Evolutionary conservation across 2,888 invertebrate genomes (phyloP).

Genomic region (Rotaria magnacalcarata): DNA sequence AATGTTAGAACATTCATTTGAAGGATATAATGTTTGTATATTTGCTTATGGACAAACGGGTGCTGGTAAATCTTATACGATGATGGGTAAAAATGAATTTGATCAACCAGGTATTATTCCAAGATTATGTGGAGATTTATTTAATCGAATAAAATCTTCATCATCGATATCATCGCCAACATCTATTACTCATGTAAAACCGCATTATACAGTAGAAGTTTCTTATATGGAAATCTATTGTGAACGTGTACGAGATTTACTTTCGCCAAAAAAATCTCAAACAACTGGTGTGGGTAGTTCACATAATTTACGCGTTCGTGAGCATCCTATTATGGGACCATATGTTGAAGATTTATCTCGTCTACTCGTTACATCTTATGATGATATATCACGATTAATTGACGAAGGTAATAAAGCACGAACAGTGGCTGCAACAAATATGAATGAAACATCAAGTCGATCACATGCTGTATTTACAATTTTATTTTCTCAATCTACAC

Average conservation of each 20-base stretch:
- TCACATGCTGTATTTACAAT: constrained; percentile 65
- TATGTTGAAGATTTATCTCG: constrained; percentile 59
- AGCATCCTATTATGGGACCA: constrained; percentile 64
- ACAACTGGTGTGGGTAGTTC: constrained; percentile 52
- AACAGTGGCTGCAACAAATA: constrained; percentile 64
- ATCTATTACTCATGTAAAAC: constrained; percentile 48
- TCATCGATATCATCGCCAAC: constrained; percentile 58
- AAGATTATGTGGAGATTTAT: constrained; percentile 63
- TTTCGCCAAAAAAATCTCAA: constrained; percentile 54
- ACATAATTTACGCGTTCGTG: constrained; percentile 62
- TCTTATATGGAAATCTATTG: constrained; percentile 66
- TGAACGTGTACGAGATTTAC: constrained; percentile 63
- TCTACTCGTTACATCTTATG: constrained; percentile 59
- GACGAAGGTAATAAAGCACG: constrained; percentile 64
- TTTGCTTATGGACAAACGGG: constrained; percentile 64
- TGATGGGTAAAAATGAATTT: constrained; percentile 62
- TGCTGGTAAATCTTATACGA: constrained; percentile 64
- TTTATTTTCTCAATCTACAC: constrained; percentile 66
- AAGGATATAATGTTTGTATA: constrained; percentile 64
- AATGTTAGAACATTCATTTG: constrained; percentile 64
- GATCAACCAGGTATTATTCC: constrained; percentile 65
- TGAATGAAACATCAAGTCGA: constrained; percentile 64
- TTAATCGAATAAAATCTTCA: constrained; percentile 58
- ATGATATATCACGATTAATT: constrained; percentile 62
- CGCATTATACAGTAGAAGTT: constrained; percentile 48